Evolutionary conservation across 2,888 invertebrate genomes (phyloP).

Genomic region (Pyrrhosoma nymphula): DNA sequence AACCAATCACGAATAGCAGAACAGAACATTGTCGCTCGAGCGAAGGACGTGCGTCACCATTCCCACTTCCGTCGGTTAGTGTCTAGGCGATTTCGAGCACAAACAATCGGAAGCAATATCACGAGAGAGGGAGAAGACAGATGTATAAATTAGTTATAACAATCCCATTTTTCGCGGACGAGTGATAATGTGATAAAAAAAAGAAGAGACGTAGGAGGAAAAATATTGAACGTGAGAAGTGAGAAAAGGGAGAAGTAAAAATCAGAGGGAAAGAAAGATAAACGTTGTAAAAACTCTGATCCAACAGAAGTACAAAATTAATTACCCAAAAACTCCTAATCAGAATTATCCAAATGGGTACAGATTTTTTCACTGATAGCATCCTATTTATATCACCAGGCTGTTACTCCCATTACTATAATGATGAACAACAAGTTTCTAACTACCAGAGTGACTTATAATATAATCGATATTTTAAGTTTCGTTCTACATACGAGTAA

Average conservation of each 20-base stretch:
- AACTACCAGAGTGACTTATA: no score
- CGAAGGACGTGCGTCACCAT: not conserved
- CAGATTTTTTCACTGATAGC: no score
- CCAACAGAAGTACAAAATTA: no score
- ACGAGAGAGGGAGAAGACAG: slow-evolving; percentile 19
- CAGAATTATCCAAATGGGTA: no score
- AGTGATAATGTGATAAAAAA: not conserved
- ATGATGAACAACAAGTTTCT: no score
- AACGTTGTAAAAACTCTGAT: no score
- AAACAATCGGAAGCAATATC: slow-evolving; percentile 57
- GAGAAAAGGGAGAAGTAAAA: not conserved
- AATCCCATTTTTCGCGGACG: not conserved
- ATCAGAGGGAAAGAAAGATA: not conserved
- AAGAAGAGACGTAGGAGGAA: not conserved
- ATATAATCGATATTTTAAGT: no score
- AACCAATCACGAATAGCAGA: not conserved
- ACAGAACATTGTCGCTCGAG: not conserved
- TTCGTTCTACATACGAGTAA: no score
- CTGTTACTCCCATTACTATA: no score
- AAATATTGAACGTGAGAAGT: no score
- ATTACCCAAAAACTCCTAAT: no score
- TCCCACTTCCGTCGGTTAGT: not conserved
- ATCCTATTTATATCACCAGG: no score
- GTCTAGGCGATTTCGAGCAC: not conserved
- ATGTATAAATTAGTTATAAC: slow-evolving; percentile 28